Evolutionary conservation across 2,888 invertebrate genomes (phyloP).

Genomic region (Trissolcus japonicus): DNA sequence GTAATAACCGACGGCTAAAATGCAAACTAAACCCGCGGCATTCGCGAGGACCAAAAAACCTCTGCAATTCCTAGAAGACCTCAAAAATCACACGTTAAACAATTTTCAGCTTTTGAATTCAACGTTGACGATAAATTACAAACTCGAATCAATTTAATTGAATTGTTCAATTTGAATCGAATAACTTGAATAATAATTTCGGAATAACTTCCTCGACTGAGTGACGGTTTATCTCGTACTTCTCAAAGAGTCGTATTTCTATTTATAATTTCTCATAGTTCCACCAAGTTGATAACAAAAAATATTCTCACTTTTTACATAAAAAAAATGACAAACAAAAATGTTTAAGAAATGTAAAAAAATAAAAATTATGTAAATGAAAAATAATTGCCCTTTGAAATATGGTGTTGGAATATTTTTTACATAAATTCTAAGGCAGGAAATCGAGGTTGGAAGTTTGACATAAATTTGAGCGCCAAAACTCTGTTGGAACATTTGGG

Average conservation of each 20-base stretch:
- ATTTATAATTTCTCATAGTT: background rate
- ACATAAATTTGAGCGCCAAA: background rate
- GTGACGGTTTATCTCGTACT: slow-evolving; percentile 4
- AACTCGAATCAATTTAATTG: too few species aligned
- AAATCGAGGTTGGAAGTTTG: background rate
- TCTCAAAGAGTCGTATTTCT: too few species aligned
- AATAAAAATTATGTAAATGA: too few species aligned
- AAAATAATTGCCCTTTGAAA: too few species aligned
- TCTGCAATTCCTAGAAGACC: slow-evolving; percentile 23
- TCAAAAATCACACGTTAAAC: slow-evolving; percentile 2
- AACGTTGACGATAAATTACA: background rate
- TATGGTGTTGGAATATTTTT: too few species aligned
- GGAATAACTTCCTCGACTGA: slow-evolving; percentile 15
- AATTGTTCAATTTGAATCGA: slow-evolving; percentile 3
- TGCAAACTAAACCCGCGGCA: slow-evolving; percentile 20
- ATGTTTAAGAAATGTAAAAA: too few species aligned
- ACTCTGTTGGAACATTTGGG: slow-evolving; percentile 1
- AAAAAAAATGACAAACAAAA: too few species aligned
- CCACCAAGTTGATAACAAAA: too few species aligned
- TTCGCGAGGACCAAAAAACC: background rate
- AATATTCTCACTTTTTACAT: too few species aligned
- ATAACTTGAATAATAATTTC: slow-evolving; percentile 4
- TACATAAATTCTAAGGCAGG: too few species aligned
- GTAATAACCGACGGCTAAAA: slow-evolving; percentile 14
- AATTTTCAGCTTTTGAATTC: slow-evolving; percentile 20